These are phyloP conservation scores for Microtus pennsylvanicus DNA, from an alignment of 2,113 vertebrate species.

Conservation along the genomic window DNA sequence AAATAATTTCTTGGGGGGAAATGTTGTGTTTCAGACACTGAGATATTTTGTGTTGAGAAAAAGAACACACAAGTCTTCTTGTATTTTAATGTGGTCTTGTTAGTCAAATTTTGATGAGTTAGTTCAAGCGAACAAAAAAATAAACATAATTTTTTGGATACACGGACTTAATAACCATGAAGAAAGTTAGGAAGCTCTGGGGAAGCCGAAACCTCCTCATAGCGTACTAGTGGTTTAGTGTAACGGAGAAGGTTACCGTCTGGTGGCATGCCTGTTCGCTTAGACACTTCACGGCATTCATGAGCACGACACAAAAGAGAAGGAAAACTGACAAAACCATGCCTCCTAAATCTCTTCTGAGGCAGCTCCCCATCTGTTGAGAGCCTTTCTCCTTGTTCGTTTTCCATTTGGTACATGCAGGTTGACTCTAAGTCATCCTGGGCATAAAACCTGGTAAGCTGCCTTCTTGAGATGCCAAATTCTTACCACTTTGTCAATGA, in stretches of 20 bases:
- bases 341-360: background rate
- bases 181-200: background rate
- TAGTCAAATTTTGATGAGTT: slow-evolving; percentile 64
- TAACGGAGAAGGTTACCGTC: background rate
- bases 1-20: slow-evolving; percentile 68
- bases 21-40: slow-evolving; percentile 56
- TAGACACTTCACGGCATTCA: slow-evolving; percentile 7
- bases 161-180: slow-evolving; percentile 43
- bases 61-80: slow-evolving; percentile 32
- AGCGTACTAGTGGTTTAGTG: slow-evolving; percentile 12
- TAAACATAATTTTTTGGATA: slow-evolving; percentile 13
- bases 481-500: background rate
- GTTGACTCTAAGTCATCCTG: background rate
- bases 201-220: slow-evolving; percentile 44
- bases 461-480: background rate
- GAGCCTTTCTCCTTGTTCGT: background rate
- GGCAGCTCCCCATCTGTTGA: background rate
- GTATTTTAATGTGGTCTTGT: slow-evolving; percentile 48
- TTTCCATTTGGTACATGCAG: background rate
- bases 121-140: slow-evolving; percentile 59
- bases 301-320: background rate
- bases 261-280: background rate
- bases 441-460: background rate
- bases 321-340: background rate
- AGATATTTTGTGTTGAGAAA: slow-evolving; percentile 60